Conservation (phyloP, 2,888 invertebrate genomes). For the Stenodema calcarata region DNA sequence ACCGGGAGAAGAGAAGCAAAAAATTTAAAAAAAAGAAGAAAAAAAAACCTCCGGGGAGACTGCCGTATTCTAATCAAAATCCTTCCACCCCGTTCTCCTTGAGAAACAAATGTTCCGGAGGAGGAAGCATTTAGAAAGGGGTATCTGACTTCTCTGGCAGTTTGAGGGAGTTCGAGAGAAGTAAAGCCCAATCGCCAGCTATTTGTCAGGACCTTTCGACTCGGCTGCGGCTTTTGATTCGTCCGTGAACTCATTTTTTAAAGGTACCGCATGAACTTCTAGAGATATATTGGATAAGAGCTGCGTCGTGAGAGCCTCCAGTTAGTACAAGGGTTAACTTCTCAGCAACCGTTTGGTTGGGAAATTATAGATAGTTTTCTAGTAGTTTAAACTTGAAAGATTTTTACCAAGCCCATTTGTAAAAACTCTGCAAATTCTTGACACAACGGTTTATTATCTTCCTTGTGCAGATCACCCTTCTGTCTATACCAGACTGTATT, state of each 20-base stretch:
- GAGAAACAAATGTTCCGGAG: constrained; percentile 30
- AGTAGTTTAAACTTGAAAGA: too few species aligned
- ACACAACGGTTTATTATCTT: too few species aligned
- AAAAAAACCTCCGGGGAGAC: constrained; percentile 14
- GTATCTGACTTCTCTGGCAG: neutral
- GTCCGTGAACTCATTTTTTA: neutral
- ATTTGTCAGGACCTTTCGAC: constrained; percentile 27
- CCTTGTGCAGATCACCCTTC: too few species aligned
- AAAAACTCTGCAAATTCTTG: too few species aligned
- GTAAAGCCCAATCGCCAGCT: neutral
- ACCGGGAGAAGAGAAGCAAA: too few species aligned
- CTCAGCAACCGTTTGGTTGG: too few species aligned
- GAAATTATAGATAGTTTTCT: too few species aligned
- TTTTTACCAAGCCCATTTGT: too few species aligned
- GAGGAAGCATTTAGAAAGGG: constrained; percentile 25
- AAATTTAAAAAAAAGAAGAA: too few species aligned
- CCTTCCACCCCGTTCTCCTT: neutral
- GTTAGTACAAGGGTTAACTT: neutral
- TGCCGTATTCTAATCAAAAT: constrained; percentile 38
- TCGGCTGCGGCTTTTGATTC: constrained; percentile 1
- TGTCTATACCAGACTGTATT: too few species aligned
- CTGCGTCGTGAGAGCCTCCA: neutral
- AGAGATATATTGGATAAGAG: neutral
- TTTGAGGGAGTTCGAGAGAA: neutral
- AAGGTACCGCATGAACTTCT: neutral